A percentile compares a stretch with the other conserved stretches of the same genome.
phyloP scores from a whole-genome alignment of 2,113 vertebrate genomes.

The Terrapene triunguis region DNA sequence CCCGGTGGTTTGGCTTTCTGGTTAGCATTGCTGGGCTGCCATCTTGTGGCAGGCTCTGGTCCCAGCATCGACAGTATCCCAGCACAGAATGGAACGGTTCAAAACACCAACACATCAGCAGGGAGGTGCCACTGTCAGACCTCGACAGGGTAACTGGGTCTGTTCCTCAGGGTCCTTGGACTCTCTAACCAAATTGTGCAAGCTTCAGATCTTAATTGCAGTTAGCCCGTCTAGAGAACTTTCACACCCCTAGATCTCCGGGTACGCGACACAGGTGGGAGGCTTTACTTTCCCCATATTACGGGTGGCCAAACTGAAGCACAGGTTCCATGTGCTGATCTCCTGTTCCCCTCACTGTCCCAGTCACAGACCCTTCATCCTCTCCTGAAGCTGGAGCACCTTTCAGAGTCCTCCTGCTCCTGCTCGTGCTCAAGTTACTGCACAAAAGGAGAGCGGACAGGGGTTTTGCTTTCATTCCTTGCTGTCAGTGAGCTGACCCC shows the following conservation, averaged over 20 bases:
- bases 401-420: not conserved
- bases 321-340: not conserved
- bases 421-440: not conserved
- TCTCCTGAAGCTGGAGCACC: not conserved
- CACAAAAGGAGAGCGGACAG: not conserved
- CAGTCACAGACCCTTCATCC: not conserved
- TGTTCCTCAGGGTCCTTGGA: not conserved
- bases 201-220: not conserved
- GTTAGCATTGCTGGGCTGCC: constrained; percentile 61
- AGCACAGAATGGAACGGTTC: not conserved
- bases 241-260: not conserved
- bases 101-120: rapidly evolving
- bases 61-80: not conserved
- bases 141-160: no score
- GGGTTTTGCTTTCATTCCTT: not conserved
- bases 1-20: rapidly evolving
- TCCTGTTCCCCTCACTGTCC: not conserved
- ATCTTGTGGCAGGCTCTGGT: constrained; percentile 68
- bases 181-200: not conserved
- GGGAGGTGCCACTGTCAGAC: not conserved
- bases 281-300: not conserved
- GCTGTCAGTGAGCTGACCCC: not conserved
- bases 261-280: not conserved
- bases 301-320: not conserved
- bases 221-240: not conserved